phyloP scores from a whole-genome alignment of 2,888 invertebrate genomes.

The Microctonus brassicae region DNA sequence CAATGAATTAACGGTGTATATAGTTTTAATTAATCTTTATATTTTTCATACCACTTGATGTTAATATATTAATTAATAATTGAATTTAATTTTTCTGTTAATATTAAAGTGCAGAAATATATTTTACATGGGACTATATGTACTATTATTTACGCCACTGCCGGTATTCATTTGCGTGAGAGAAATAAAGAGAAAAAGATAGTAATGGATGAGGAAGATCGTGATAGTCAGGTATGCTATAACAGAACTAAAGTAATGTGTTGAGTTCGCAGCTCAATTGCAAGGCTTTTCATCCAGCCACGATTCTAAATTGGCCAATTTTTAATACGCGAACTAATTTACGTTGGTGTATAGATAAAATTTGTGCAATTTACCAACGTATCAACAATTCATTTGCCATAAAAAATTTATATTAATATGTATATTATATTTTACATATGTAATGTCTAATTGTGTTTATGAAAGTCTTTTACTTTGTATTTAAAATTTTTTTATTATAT shows the following conservation, averaged over 20 bases:
- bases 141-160: conserved; percentile 52
- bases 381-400: conserved; percentile 53
- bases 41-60: too few species aligned
- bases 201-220: conserved; percentile 44
- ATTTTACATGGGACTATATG: conserved; percentile 43
- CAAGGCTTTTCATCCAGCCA: conserved; percentile 55
- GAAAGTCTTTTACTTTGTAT: too few species aligned
- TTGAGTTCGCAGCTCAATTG: conserved; percentile 40
- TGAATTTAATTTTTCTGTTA: too few species aligned
- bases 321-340: conserved; percentile 62
- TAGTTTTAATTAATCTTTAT: too few species aligned
- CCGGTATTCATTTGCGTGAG: neutral
- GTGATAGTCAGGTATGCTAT: conserved; percentile 59
- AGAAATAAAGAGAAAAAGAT: neutral
- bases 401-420: neutral
- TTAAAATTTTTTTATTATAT: too few species aligned
- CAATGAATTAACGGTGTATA: too few species aligned
- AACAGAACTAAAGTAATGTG: conserved; percentile 34
- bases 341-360: conserved; percentile 58
- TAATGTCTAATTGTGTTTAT: too few species aligned
- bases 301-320: conserved; percentile 63
- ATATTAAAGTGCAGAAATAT: too few species aligned
- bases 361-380: conserved; percentile 54
- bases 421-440: too few species aligned
- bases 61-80: neutral